Evolutionary conservation across 2,888 invertebrate species (phyloP), one percentile per base, ranked within the genome.

Genomic region (Galerucella nymphaeae): DNA sequence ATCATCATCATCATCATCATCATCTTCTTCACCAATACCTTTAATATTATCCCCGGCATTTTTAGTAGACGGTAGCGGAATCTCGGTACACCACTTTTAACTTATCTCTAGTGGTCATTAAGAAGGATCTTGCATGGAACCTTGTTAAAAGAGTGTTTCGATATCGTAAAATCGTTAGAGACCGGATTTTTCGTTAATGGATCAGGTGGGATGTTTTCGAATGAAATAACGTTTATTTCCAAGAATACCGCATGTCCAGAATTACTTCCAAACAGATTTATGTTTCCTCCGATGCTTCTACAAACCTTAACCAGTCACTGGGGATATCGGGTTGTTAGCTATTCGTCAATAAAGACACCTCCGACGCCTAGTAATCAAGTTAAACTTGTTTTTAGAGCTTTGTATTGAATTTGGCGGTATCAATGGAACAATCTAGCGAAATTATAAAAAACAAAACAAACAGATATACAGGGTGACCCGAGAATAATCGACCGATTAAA

Each of bases 51-150:
- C 64, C 23, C 82, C 65, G 73, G 82, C 79, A 83, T 84, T 81
- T 83, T 84, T 82, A 82, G 80, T 81, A 80, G 83, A 81, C 84
- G 79, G 85, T 85, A 84, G 85, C 85, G 85, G 86, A 86, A 86
- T 86, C 83, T 82, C 79, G 81, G 84, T 85, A 86, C 86, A 86
- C 81, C 81, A 82, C 82, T 82, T 82, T 82, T 79, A 81, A 82
- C 75, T 78, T 79, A 79, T 78, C 77, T 76, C 66, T 79, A 74
- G 79, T 62, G 80, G 83, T 84, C 85, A 84, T 85, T 85, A 85
- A 85, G 82, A 80, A 83, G 79, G 83, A 84, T 83, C 84, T 84
- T 80, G 83, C 82, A 81, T 77, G 79, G 81, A 78, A 80, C 81
- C 82, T 83, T 83, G 84, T 85, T 84, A 83, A 70, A 70, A 79